Evolutionary conservation across 2,888 invertebrate species (phyloP), one percentile per base, ranked within the genome.

Genomic region (Melieria omissa): DNA sequence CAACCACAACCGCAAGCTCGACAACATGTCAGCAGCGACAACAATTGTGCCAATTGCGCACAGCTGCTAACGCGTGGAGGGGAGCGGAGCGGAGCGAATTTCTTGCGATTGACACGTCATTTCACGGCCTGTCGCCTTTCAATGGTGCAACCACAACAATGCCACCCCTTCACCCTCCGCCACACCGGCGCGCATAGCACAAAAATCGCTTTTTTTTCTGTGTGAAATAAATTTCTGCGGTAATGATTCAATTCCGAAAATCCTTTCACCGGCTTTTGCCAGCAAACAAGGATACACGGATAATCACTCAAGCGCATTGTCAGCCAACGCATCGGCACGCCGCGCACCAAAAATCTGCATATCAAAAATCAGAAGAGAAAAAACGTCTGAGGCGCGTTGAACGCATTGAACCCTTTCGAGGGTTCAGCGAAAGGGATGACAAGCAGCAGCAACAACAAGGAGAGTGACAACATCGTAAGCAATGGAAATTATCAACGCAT

Each of bases 111-210:
- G 87, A 87, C 87, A 87, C 86, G 86, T 87, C 87, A 87, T 87
- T 87, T 86, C 84, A 87, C 86, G 87, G 86, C 82, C 85, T 87
- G 86, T 84, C 87, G 86, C 87, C 85, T 86, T 84, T 87, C 86
- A 87, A 87, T 86, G 85, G 86, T 84, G 83, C 83, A 85, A 84
- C 84, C 84, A 84, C 82, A 83, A 80, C 80, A 80, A 80, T 78
- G 78, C 74, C 73, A 76, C 73, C 74, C 72, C 72, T 75, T 77
- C 70, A 74, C 70, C 74, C 75, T 73, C 72, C 72, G 61, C 71
- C 72, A 67, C 76, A 72, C 12, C 66, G 71, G 55, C 74, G 75
- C 46, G 47, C 14, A n/a, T 14, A 8, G 47, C 45, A 45, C 42
- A 46, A 57, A 14, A 9, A 9, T 14, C 8, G n/a, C 10, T 65